Evolutionary conservation across 2,888 invertebrate species (phyloP), one percentile per base, ranked within the genome.

Genomic region (Pachymerium ferrugineum): DNA sequence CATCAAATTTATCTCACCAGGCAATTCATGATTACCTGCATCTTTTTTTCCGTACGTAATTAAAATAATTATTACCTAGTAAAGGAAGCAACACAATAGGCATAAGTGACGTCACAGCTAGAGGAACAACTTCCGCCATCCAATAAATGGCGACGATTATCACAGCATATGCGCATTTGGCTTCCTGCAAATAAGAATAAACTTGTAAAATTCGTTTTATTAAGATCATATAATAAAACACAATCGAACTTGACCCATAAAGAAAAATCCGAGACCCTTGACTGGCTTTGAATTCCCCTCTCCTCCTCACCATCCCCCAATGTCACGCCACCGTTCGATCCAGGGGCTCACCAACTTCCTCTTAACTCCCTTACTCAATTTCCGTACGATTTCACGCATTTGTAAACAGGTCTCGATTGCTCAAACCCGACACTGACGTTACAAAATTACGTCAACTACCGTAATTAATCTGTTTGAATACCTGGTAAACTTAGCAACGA

Each of bases 21-120:
- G 6, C 12, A 3, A 12, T 3, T 67, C 67, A 67, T 28, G 67
- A 67, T 67, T 67, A 67, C 29, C 19, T 54, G 10, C 16, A 47
- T 2, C 8, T 47, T 47, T 19, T 19, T 1, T n/a, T n/a, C n/a
- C n/a, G 73, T 93, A n/a, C n/a, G n/a, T 25, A 3, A 54, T 14
- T 10, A 54, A 54, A 54, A 54, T 12, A n/a, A 25, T 5, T 12
- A 2, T 54, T 89, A 12, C 92, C 92, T 88, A 93, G 87, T 1
- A 92, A 83, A 0, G 94, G 94, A 81, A 93, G 93, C 0, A 92
- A 85, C 0, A 92, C 87, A 78, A 94, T 89, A 0, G 93, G 94
- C 74, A 94, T 86, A 83, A 94, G 88, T 0, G 92, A 91, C 1
- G 93, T 93, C 3, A 93, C 88, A 0, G 93, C 90, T 2, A 93